phyloP scores from a whole-genome alignment of 2,888 invertebrate genomes.

The Ormia ochracea region DNA sequence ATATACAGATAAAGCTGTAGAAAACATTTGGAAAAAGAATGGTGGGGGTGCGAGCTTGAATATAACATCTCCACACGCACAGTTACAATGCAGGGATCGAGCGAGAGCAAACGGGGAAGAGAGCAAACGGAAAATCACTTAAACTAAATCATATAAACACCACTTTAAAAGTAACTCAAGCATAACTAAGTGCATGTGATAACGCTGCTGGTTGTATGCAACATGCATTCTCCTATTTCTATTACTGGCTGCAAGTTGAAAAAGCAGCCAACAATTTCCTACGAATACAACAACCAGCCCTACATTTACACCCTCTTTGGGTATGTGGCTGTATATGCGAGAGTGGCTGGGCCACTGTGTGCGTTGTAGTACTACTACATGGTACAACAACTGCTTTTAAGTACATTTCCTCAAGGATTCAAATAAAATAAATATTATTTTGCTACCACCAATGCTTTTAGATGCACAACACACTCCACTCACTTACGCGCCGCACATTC shows the following conservation, averaged over 20 bases:
- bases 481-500: not conserved
- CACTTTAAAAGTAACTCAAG: constrained; percentile 58
- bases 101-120: too few relatives aligned
- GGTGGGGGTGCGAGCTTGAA: not conserved
- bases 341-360: not conserved
- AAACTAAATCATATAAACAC: constrained; percentile 63
- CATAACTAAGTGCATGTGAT: constrained; percentile 62
- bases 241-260: constrained; percentile 7
- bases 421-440: constrained; percentile 63
- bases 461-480: constrained; percentile 1
- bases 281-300: constrained; percentile 2
- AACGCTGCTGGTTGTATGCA: constrained; percentile 55
- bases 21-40: constrained; percentile 10
- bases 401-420: constrained; percentile 61
- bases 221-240: constrained; percentile 4
- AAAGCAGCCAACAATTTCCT: constrained; percentile 15
- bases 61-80: not conserved
- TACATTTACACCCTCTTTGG: constrained; percentile 2
- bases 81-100: not conserved
- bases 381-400: constrained; percentile 60
- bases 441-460: constrained; percentile 50
- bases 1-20: constrained; percentile 11
- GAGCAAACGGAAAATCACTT: constrained; percentile 53
- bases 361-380: not conserved
- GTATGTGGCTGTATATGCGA: not conserved